Evolutionary conservation across 2,888 invertebrate species (phyloP).

Genomic region (Ophion obscuratus): DNA sequence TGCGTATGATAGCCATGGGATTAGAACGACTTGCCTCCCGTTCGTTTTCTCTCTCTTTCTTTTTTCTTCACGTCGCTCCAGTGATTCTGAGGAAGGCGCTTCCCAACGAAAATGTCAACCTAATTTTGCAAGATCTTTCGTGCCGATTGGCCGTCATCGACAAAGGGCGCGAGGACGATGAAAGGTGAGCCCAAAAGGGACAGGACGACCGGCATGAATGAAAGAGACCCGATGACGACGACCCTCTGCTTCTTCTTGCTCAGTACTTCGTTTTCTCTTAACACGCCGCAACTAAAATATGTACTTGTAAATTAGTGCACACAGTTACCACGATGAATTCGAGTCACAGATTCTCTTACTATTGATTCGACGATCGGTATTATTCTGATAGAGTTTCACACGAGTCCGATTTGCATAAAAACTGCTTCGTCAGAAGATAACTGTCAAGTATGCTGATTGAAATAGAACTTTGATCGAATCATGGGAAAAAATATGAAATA

Average conservation of each 20-base stretch:
- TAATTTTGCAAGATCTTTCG: conserved; percentile 80
- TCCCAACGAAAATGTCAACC: conserved; percentile 79
- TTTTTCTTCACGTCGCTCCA: conserved; percentile 69
- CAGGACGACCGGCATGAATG: conserved; percentile 36
- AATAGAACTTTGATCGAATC: too few species aligned
- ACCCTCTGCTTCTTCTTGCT: conserved; percentile 12
- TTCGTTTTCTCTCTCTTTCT: conserved; percentile 12
- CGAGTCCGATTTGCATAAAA: too few species aligned
- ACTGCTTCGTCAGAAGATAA: too few species aligned
- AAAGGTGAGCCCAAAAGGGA: conserved; percentile 40
- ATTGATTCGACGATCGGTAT: too few species aligned
- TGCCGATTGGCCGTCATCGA: conserved; percentile 67
- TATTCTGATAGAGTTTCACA: too few species aligned
- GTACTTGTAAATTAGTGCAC: neutral
- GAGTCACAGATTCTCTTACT: too few species aligned
- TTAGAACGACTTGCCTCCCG: conserved; percentile 76
- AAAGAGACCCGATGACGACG: conserved; percentile 42
- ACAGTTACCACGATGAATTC: too few species aligned
- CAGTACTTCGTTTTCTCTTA: neutral
- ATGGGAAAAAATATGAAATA: too few species aligned
- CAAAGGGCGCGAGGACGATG: conserved; percentile 47
- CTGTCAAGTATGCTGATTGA: too few species aligned
- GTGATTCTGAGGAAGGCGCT: conserved; percentile 72
- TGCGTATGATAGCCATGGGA: conserved; percentile 81
- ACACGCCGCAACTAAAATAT: neutral